phyloP scores from a whole-genome alignment of 2,888 invertebrate species.

The Amiota mariae region DNA sequence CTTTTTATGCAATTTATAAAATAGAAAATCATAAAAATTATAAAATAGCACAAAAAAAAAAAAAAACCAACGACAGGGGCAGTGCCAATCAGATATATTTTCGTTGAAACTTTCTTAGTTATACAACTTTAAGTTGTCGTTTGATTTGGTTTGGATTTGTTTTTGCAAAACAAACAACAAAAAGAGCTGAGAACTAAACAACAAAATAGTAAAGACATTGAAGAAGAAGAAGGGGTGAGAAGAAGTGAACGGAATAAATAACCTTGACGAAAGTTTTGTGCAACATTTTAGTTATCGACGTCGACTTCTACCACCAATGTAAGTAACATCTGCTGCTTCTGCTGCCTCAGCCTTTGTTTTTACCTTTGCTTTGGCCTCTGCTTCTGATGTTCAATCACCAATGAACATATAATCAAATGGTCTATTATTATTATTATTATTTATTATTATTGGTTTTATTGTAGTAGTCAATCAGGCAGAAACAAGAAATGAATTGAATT shows the following conservation, averaged over 20 bases:
- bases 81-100: neutral
- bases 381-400: neutral
- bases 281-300: constrained; percentile 9
- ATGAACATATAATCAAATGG: neutral
- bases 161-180: neutral
- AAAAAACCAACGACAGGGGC: neutral
- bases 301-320: constrained; percentile 8
- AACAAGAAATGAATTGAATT: neutral
- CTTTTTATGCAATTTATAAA: no score
- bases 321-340: neutral
- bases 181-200: neutral
- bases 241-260: constrained; percentile 5
- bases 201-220: neutral
- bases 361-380: neutral
- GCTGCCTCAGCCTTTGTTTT: neutral
- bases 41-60: no score
- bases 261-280: constrained; percentile 15
- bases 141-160: no score
- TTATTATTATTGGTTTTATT: no score
- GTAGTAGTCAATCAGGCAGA: neutral
- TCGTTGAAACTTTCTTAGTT: neutral
- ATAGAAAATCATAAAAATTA: no score
- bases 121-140: constrained; percentile 10
- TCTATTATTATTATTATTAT: neutral
- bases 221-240: neutral